phyloP scores from a whole-genome alignment of 2,888 invertebrate genomes.

The Pemphredon lugubris region DNA sequence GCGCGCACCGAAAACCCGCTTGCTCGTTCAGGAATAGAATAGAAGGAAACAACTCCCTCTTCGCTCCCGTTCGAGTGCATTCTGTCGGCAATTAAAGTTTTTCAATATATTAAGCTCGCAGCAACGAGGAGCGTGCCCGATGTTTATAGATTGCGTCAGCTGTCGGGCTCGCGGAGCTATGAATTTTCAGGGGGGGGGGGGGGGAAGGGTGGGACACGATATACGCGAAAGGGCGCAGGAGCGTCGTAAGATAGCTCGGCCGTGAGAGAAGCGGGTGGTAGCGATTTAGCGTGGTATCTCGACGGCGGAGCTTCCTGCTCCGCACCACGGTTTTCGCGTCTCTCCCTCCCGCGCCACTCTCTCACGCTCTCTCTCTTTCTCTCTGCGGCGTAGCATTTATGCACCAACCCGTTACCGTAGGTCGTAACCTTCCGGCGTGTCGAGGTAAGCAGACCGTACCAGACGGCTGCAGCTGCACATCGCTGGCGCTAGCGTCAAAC shows the following conservation, averaged over 20 bases:
- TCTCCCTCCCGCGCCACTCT: slow-evolving; percentile 15
- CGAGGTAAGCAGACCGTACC: slow-evolving; percentile 65
- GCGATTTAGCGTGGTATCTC: slow-evolving; percentile 6
- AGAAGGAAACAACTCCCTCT: slow-evolving; percentile 11
- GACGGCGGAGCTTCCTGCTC: slow-evolving; percentile 4
- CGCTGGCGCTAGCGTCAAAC: slow-evolving; percentile 49
- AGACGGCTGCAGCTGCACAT: slow-evolving; percentile 60
- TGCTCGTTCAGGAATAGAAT: slow-evolving; percentile 16
- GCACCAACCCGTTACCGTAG: slow-evolving; percentile 57
- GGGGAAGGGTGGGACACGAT: background rate
- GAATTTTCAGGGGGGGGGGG: slow-evolving; percentile 53
- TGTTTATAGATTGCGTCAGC: slow-evolving; percentile 59
- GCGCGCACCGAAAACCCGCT: slow-evolving; percentile 22
- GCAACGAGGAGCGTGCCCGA: slow-evolving; percentile 35
- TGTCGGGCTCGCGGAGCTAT: slow-evolving; percentile 45
- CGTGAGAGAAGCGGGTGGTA: background rate
- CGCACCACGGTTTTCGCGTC: slow-evolving; percentile 11
- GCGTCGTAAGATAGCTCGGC: slow-evolving; percentile 8
- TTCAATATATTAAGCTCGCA: slow-evolving; percentile 48
- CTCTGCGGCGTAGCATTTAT: slow-evolving; percentile 34
- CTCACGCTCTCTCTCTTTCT: slow-evolving; percentile 28
- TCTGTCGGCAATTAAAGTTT: slow-evolving; percentile 56
- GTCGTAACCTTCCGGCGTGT: slow-evolving; percentile 67
- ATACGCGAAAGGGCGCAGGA: slow-evolving; percentile 3
- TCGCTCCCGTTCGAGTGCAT: slow-evolving; percentile 25